Conservation (phyloP, 2,888 invertebrate species). For the Drosophila colorata region DNA sequence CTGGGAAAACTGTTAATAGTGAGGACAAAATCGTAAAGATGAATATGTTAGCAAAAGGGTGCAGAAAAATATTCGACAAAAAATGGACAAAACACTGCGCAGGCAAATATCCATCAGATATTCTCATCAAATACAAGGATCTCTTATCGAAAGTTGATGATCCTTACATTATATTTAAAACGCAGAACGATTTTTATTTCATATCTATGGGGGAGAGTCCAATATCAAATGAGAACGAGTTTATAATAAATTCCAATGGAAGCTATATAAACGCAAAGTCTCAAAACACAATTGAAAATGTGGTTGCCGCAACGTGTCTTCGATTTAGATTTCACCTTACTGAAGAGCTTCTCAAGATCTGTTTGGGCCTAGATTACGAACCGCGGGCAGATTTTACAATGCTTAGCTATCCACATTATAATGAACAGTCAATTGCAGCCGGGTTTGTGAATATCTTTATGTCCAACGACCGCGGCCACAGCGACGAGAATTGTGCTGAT, state of each 20-base stretch:
- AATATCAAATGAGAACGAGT: not conserved
- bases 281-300: not conserved
- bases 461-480: too few relatives aligned
- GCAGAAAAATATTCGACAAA: not conserved
- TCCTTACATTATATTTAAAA: constrained; percentile 7
- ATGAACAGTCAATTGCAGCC: not conserved
- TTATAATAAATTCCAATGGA: not conserved
- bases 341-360: constrained; percentile 4
- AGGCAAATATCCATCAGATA: constrained; percentile 1
- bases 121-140: not conserved
- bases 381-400: not conserved
- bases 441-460: too few relatives aligned
- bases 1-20: too few relatives aligned
- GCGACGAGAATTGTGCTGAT: not conserved
- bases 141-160: not conserved
- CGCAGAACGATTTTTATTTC: not conserved
- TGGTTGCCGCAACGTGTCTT: not conserved
- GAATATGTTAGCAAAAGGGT: not conserved
- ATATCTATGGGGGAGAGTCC: constrained; percentile 2
- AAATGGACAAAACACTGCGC: constrained; percentile 9
- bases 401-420: constrained; percentile 1
- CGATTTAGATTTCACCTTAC: constrained; percentile 14
- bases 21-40: too few relatives aligned
- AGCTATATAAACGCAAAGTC: not conserved
- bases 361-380: not conserved